Base-by-base conservation (phyloP, 1,140 invertebrate genomes). In the Pentalonia nigronervosa region DNA sequence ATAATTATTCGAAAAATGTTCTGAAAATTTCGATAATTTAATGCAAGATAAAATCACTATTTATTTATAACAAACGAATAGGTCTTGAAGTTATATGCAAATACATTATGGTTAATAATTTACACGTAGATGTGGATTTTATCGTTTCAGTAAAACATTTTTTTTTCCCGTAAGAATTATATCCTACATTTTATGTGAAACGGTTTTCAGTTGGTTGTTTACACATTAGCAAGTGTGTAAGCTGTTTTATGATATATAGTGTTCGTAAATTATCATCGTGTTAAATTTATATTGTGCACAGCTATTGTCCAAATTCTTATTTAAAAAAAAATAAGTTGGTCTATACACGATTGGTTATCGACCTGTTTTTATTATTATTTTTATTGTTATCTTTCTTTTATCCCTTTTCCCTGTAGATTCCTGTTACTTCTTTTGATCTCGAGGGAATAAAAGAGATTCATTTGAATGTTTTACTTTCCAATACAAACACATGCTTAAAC, bases 381-480 rank as follows among this genome's bases (percentile, higher is more conserved):
- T 89, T 89, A 88, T 88, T 88, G 86, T 88, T 50, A 47, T 48
- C 47, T 48, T 88, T 48, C 11, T 89, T 50, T 50, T 50, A 34
- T 34, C 30, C 36, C 30, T 86, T 14, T 11, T 21, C 23, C 7
- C 36, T 14, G 45, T 87, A 48, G 30, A 87, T 20, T 87, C 17
- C 14, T 34, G 47, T 87, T 87, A 89, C 50, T 56, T 53, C 34
- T 56, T 21, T 89, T 56, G 88, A 83, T 92, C 67, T 14, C 67
- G 21, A 11, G 47, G 90, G 90, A 83, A 83, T 83, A 53, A 36
- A 53, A 56, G 48, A 89, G 48, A 56, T 89, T 89, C 48, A 56
- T 89, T 89, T 34, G 89, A 90, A 90, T 90, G 89, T 67, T 90
- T 67, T 67, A n/a, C 25, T 90, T 90, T 90, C 36, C 0, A 36